Base-by-base conservation (phyloP, 2,888 invertebrate genomes). In the Tribolium freemani region DNA sequence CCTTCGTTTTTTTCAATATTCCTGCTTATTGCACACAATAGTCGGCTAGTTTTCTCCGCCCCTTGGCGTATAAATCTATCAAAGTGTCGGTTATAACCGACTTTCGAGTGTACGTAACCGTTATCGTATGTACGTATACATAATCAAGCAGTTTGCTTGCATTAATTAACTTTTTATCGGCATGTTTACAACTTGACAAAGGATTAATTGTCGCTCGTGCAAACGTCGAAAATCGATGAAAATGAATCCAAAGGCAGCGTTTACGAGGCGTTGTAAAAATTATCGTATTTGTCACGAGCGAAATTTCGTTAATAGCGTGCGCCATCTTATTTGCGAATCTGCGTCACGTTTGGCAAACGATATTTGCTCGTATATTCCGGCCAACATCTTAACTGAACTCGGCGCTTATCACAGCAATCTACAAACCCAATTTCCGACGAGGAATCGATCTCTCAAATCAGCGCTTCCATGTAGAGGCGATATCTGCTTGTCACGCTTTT, bases 381-480 rank as follows among this genome's bases (percentile, higher is more conserved):
- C 71, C 70, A 75, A 75, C 73, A 73, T 75, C 75, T 76, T 72
- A 76, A 77, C 75, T 77, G 73, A 63, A 77, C 67, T 73, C 69
- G 57, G 64, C 76, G 70, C 76, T 76, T 81, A 82, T 83, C 82
- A 75, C 75, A 73, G 74, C 79, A 80, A 86, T 85, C 84, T 83
- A 84, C 84, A 84, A 84, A 85, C 83, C 83, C 84, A 84, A 84
- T 84, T 85, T 85, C 85, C 84, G 81, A 80, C 80, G 75, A 79
- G 81, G 80, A 82, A 84, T 84, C 84, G 84, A 83, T 84, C 83
- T 82, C 78, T 81, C 83, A 83, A 84, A 85, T 85, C 84, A 83
- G 81, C 83, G 81, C 81, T 80, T 79, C 77, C 78, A 78, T 71
- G 77, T 76, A 78, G 75, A 73, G 74, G 71, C 58, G 54, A 74